A percentile compares a stretch with the other conserved stretches of the same genome.
These are phyloP conservation scores for Pedetes capensis DNA, from an alignment of 2,113 vertebrate genomes.

Conservation along the genomic window DNA sequence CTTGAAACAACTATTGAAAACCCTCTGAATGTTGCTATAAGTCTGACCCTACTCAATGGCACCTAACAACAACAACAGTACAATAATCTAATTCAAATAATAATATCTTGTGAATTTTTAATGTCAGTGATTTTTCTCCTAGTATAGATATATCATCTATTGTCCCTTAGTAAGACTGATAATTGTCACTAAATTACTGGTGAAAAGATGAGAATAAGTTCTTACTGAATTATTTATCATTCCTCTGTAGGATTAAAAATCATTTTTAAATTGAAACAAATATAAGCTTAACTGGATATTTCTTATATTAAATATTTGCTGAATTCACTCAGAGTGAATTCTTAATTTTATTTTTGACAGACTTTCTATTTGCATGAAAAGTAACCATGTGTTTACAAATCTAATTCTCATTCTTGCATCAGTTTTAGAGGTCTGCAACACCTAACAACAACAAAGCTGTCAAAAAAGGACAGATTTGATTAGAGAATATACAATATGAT, in stretches of 20 bases:
- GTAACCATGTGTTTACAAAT: too few species aligned
- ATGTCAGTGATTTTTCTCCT: constrained; percentile 3
- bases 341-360: not conserved
- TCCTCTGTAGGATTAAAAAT: constrained; percentile 23
- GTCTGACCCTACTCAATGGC: too few species aligned
- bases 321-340: not conserved
- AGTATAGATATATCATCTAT: not conserved
- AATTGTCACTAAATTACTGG: not conserved
- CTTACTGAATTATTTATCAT: constrained; percentile 1
- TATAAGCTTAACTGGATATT: not conserved
- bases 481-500: too few species aligned
- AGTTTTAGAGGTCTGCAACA: too few species aligned
- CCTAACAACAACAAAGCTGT: too few species aligned
- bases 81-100: constrained; percentile 8
- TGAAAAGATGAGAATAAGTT: constrained; percentile 15
- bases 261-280: constrained; percentile 19
- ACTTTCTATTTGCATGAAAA: constrained; percentile 35
- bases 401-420: too few species aligned
- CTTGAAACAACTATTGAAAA: too few species aligned
- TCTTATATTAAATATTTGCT: not conserved
- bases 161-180: not conserved
- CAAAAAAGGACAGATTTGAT: too few species aligned
- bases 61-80: too few species aligned
- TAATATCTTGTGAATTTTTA: not conserved
- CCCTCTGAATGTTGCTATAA: too few species aligned